Evolutionary conservation across 2,797 vertebrate species (phyloP).

Genomic region (Phrynocephalus forsythii): DNA sequence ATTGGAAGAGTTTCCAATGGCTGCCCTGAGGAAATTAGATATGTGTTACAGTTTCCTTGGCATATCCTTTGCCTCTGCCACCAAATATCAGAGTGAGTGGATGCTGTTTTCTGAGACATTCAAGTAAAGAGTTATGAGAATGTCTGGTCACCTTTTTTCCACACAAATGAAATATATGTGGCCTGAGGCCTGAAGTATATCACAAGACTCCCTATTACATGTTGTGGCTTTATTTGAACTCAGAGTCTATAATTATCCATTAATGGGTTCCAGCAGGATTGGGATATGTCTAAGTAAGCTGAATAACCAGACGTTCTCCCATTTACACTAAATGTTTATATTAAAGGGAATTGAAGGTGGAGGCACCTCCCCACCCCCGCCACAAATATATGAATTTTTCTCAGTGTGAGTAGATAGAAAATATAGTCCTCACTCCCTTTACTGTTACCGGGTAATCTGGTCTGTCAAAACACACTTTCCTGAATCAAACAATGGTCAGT

Average conservation of each 20-base stretch:
- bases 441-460: neutral
- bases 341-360: neutral
- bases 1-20: constrained; percentile 8
- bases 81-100: neutral
- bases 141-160: neutral
- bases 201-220: constrained; percentile 1
- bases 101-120: neutral
- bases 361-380: neutral
- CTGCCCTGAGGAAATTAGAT: constrained; percentile 2
- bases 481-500: too few relatives aligned
- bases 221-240: constrained; percentile 60
- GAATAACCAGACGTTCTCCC: neutral
- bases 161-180: constrained; percentile 4
- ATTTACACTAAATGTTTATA: rapidly evolving
- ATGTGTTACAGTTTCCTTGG: constrained; percentile 10
- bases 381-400: neutral
- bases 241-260: constrained; percentile 62
- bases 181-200: constrained; percentile 5
- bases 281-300: neutral
- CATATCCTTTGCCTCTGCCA: neutral
- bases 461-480: neutral
- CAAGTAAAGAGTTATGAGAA: neutral
- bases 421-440: neutral
- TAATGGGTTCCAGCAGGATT: constrained; percentile 37
- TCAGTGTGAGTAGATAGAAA: neutral